Percentiles rank a stretch among this genome's conserved stretches.
Conservation (phyloP, 2,113 vertebrate species). For the Martes martes region DNA sequence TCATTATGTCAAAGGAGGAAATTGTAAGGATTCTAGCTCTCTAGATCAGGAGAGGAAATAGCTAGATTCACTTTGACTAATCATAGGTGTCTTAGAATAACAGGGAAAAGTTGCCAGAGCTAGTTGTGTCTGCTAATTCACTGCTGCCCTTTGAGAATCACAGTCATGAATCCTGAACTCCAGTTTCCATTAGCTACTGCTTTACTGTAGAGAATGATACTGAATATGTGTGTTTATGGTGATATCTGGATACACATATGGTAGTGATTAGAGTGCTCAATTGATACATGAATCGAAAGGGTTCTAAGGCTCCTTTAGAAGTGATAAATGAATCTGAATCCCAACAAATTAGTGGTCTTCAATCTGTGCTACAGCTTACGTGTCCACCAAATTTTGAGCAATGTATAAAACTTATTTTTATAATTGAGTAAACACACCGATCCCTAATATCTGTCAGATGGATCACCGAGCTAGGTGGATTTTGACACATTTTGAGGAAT, state of each 20-base stretch:
- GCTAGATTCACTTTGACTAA: slow-evolving; percentile 3
- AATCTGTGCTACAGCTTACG: not conserved
- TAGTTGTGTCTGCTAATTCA: not conserved
- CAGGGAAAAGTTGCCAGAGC: not conserved
- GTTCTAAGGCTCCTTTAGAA: not conserved
- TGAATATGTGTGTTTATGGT: not conserved
- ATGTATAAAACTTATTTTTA: slow-evolving; percentile 3
- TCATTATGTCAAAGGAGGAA: not conserved
- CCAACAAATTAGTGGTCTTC: not conserved
- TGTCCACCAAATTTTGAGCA: slow-evolving; percentile 1
- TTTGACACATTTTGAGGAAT: not conserved
- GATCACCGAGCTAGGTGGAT: not conserved
- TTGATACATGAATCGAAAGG: slow-evolving; percentile 11
- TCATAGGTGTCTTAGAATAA: slow-evolving; percentile 9
- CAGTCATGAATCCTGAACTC: not conserved
- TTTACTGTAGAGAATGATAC: not conserved
- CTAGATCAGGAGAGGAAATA: slow-evolving; percentile 10
- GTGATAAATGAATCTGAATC: slow-evolving; percentile 32
- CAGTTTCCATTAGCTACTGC: not conserved
- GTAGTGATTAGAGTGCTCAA: not conserved
- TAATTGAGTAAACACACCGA: not conserved
- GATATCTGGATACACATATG: not conserved
- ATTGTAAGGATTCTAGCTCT: not conserved
- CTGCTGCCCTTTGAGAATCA: not conserved
- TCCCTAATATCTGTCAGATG: not conserved